Evolutionary conservation across 2,797 vertebrate species (phyloP).

Genomic region (Myripristis jacobus): DNA sequence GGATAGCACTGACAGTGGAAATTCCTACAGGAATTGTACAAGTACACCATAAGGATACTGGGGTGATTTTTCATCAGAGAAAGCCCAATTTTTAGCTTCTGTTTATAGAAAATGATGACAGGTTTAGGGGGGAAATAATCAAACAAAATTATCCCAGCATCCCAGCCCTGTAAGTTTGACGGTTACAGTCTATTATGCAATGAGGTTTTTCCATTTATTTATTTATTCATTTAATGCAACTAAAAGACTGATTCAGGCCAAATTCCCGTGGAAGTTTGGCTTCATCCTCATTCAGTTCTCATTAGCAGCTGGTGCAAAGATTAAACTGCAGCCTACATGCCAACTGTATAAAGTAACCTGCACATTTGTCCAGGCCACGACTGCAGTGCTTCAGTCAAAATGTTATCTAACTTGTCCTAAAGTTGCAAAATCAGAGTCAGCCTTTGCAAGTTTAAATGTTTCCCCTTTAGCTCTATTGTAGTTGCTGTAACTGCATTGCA

Average conservation of each 20-base stretch:
- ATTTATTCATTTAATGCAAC: not conserved
- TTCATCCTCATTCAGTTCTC: not conserved
- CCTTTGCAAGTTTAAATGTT: constrained; percentile 10
- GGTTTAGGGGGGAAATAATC: not conserved
- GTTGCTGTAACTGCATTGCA: constrained; percentile 14
- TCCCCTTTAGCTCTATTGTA: constrained; percentile 26
- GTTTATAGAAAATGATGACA: not conserved
- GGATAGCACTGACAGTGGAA: not conserved
- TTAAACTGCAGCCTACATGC: not conserved
- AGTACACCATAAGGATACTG: not conserved
- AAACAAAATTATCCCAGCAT: not conserved
- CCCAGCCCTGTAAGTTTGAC: not conserved
- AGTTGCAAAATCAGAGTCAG: not conserved
- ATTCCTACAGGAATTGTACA: not conserved
- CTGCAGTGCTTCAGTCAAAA: not conserved
- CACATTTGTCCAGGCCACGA: not conserved
- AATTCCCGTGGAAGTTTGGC: not conserved
- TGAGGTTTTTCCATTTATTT: not conserved
- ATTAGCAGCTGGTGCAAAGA: not conserved
- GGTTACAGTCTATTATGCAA: not conserved
- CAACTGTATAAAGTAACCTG: not conserved
- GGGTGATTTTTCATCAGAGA: not conserved
- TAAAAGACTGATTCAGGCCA: not conserved
- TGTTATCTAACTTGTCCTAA: not conserved
- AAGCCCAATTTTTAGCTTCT: not conserved